phyloP scores from a whole-genome alignment of 2,888 invertebrate species.

The Ochropleura leucogaster region DNA sequence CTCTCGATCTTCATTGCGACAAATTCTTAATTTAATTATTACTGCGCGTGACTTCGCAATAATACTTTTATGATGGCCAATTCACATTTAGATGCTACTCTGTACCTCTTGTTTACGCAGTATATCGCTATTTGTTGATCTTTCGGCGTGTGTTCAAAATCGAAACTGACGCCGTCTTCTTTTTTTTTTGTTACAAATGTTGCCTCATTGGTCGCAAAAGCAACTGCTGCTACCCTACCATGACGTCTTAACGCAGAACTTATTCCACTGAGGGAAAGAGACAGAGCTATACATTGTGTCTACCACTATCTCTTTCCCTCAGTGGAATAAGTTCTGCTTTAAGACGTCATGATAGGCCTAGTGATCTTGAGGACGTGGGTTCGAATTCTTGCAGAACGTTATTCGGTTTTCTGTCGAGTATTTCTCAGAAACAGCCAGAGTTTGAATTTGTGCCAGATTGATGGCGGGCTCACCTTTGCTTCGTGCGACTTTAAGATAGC shows the following conservation, averaged over 20 bases:
- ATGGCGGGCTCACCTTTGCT: background rate
- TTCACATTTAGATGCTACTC: constrained; percentile 14
- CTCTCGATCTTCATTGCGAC: background rate
- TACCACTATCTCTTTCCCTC: too few species aligned
- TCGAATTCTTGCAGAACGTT: background rate
- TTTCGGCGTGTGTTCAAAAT: background rate
- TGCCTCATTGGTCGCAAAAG: background rate
- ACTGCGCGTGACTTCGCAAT: constrained; percentile 3
- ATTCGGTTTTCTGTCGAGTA: background rate
- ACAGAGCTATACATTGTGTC: too few species aligned
- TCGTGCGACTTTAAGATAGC: background rate
- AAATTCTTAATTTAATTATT: constrained; percentile 7
- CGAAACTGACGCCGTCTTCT: background rate
- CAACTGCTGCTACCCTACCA: too few species aligned
- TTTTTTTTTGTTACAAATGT: background rate
- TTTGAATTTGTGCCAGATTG: background rate
- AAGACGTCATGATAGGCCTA: too few species aligned
- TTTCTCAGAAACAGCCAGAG: background rate
- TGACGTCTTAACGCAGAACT: too few species aligned
- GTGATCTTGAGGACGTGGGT: background rate
- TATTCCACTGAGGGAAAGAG: too few species aligned
- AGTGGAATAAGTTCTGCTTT: too few species aligned
- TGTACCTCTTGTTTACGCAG: constrained; percentile 3
- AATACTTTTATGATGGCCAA: constrained; percentile 22
- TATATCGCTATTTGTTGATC: background rate